Evolutionary conservation across 2,888 invertebrate genomes (phyloP).

Genomic region (Perizoma flavofasciatum): DNA sequence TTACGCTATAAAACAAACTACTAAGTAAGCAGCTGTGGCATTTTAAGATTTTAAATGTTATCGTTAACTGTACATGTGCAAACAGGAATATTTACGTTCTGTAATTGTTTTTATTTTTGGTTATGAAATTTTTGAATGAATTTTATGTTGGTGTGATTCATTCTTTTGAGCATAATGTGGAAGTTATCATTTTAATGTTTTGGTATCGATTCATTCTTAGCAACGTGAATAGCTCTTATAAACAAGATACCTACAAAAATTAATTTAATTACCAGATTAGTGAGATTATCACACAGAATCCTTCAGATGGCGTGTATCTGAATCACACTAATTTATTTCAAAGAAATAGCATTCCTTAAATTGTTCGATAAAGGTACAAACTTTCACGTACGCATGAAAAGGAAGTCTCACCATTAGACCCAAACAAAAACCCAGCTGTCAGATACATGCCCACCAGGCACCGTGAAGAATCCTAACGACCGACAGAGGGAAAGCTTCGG

Average conservation of each 20-base stretch:
- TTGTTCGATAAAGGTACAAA: slow-evolving; percentile 17
- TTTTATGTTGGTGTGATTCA: slow-evolving; percentile 2
- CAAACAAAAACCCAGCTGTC: slow-evolving; percentile 70
- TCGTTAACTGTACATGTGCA: slow-evolving; percentile 51
- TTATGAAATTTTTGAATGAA: slow-evolving; percentile 13
- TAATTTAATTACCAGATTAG: too few species aligned
- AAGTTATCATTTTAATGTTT: not conserved
- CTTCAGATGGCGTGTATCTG: too few species aligned
- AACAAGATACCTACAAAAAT: too few species aligned
- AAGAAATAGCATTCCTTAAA: too few species aligned
- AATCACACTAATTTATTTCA: too few species aligned
- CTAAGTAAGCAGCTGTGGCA: slow-evolving; percentile 54
- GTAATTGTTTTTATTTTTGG: slow-evolving; percentile 33
- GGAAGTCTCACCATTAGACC: slow-evolving; percentile 64
- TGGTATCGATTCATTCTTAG: not conserved
- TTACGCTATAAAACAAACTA: slow-evolving; percentile 56
- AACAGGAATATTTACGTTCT: slow-evolving; percentile 42
- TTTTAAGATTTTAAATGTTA: slow-evolving; percentile 51
- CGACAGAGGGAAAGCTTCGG: slow-evolving; percentile 59
- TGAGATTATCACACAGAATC: too few species aligned
- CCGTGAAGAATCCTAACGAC: slow-evolving; percentile 75
- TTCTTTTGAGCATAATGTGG: not conserved
- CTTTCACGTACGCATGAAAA: slow-evolving; percentile 40
- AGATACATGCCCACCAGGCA: slow-evolving; percentile 60
- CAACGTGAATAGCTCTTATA: not conserved